Evolutionary conservation across 2,113 vertebrate species (phyloP).

Genomic region (Paradisaea rubra): DNA sequence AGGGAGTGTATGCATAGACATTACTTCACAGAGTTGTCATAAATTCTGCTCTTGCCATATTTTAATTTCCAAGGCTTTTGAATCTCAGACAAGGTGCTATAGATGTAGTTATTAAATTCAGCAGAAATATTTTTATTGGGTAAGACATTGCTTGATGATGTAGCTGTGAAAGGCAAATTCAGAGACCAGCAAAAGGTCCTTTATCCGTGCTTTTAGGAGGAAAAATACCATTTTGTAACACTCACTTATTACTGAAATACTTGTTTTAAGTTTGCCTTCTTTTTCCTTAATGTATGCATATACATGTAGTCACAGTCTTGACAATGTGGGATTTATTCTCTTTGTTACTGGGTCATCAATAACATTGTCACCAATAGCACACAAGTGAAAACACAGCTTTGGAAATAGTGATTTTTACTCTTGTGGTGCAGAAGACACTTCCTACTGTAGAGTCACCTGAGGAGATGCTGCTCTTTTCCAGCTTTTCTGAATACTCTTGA

Average conservation of each 20-base stretch:
- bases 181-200: conserved; percentile 68
- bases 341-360: not conserved
- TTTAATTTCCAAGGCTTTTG: conserved; percentile 66
- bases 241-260: not conserved
- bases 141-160: conserved; percentile 64
- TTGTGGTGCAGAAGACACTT: not conserved
- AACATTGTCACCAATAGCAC: not conserved
- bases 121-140: conserved; percentile 74
- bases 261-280: not conserved
- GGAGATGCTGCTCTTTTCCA: not conserved
- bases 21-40: conserved; percentile 70
- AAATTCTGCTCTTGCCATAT: conserved; percentile 58
- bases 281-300: not conserved
- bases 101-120: conserved; percentile 72
- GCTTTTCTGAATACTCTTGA: not conserved
- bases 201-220: conserved; percentile 61
- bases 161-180: conserved; percentile 63
- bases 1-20: conserved; percentile 57
- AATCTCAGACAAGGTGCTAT: conserved; percentile 66
- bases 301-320: not conserved
- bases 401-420: not conserved
- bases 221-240: conserved; percentile 64
- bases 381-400: not conserved
- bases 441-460: not conserved
- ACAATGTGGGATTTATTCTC: not conserved